Conservation (phyloP, 2,113 vertebrate species). For the Dasyurus viverrinus region DNA sequence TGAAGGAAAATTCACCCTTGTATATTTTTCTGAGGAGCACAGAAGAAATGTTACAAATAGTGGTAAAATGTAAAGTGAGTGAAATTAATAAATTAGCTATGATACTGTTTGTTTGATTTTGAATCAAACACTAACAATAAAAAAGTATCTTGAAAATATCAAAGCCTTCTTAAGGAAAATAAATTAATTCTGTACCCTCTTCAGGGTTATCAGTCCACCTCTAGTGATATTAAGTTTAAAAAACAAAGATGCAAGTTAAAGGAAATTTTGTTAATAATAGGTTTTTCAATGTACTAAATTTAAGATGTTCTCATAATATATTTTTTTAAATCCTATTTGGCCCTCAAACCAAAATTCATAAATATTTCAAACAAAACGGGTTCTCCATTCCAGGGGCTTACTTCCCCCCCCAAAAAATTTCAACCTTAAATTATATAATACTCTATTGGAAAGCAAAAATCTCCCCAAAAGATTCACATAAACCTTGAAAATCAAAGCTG, state of each 20-base stretch:
- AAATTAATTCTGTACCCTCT: neutral
- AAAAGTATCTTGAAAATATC: neutral
- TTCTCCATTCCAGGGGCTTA: neutral
- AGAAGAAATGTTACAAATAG: constrained; percentile 17
- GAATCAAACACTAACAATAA: neutral
- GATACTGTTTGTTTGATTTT: neutral
- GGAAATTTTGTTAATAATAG: neutral
- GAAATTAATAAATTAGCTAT: constrained; percentile 17
- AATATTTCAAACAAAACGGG: neutral
- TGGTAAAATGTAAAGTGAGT: neutral
- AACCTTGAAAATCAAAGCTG: constrained; percentile 72
- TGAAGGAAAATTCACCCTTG: neutral
- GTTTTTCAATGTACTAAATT: neutral
- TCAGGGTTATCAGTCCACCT: neutral
- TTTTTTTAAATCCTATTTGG: neutral
- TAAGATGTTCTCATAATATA: neutral
- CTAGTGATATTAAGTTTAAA: neutral
- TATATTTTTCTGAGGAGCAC: constrained; percentile 4
- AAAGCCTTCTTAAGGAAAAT: neutral
- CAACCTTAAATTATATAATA: constrained; percentile 36
- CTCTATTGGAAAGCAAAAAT: constrained; percentile 41
- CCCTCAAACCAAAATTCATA: constrained; percentile 25
- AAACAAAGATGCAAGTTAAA: neutral
- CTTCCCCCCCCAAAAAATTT: constrained; percentile 3
- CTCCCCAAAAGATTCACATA: constrained; percentile 49